Conservation (phyloP, 1,140 invertebrate genomes). For the Panagrolaimus sp. region DNA sequence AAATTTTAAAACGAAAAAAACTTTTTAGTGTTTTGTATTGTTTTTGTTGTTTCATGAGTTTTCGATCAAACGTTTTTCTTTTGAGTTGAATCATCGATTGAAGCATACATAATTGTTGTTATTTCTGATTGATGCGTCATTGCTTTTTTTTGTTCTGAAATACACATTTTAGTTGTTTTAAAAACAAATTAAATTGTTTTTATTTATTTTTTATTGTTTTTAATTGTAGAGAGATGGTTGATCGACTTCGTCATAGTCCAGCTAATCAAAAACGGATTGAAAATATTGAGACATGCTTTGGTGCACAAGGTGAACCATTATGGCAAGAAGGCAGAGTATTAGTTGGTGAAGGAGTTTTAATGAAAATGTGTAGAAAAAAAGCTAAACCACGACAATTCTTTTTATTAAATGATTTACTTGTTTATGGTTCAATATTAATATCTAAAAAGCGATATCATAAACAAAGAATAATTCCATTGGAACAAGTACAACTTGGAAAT, state of each 20-base stretch:
- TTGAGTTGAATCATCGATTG: too few species aligned
- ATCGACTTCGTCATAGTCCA: constrained; percentile 70
- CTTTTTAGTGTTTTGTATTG: too few species aligned
- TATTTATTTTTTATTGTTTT: not conserved
- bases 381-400: constrained; percentile 95
- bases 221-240: not conserved
- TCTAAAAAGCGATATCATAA: constrained; percentile 97
- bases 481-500: constrained; percentile 91
- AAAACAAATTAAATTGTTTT: too few species aligned
- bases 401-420: constrained; percentile 95
- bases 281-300: constrained; percentile 94
- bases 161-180: too few species aligned
- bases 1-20: too few species aligned
- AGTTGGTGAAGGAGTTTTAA: constrained; percentile 94
- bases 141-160: too few species aligned
- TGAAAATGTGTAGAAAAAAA: constrained; percentile 98
- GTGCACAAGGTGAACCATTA: constrained; percentile 73
- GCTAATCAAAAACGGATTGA: constrained; percentile 86
- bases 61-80: too few species aligned
- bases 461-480: constrained; percentile 93
- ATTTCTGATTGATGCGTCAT: too few species aligned
- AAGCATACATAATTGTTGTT: too few species aligned
- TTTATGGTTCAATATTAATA: constrained; percentile 97
- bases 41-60: too few species aligned
- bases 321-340: constrained; percentile 83